Percentiles rank a stretch among this genome's conserved stretches.
These are phyloP conservation scores for Tonatia bakeri DNA, from an alignment of 2,113 vertebrate species.

Conservation along the genomic window DNA sequence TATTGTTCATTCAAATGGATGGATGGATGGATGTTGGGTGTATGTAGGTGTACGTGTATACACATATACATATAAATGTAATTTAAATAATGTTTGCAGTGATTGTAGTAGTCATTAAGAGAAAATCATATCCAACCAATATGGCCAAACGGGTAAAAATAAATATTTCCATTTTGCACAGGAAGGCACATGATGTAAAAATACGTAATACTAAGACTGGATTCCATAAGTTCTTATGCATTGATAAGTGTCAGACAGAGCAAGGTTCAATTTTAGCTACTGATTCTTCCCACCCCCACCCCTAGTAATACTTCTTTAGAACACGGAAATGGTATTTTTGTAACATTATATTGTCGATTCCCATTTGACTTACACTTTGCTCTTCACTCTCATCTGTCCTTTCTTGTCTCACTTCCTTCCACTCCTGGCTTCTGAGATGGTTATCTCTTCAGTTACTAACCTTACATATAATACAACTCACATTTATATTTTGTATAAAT, in stretches of 20 bases:
- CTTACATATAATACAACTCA: not conserved
- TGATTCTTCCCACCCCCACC: too few relatives aligned
- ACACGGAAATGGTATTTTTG: not conserved
- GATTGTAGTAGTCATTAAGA: not conserved
- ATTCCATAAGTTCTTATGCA: not conserved
- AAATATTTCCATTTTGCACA: not conserved
- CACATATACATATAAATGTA: not conserved
- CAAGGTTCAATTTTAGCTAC: not conserved
- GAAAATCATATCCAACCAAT: not conserved
- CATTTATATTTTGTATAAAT: not conserved
- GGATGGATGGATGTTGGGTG: not conserved
- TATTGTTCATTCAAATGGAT: not conserved
- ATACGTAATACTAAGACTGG: not conserved
- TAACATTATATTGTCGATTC: rapidly evolving
- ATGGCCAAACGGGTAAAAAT: not conserved
- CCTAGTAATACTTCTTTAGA: not conserved
- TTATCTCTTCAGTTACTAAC: not conserved
- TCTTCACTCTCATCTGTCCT: rapidly evolving
- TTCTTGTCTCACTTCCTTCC: not conserved
- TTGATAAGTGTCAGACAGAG: not conserved
- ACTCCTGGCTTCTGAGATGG: not conserved
- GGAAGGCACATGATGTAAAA: not conserved
- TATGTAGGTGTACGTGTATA: too few relatives aligned
- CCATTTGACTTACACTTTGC: too few relatives aligned
- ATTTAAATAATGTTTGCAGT: not conserved